Base-by-base conservation (phyloP, 2,888 invertebrate species). In the Cerastis rubricosa region DNA sequence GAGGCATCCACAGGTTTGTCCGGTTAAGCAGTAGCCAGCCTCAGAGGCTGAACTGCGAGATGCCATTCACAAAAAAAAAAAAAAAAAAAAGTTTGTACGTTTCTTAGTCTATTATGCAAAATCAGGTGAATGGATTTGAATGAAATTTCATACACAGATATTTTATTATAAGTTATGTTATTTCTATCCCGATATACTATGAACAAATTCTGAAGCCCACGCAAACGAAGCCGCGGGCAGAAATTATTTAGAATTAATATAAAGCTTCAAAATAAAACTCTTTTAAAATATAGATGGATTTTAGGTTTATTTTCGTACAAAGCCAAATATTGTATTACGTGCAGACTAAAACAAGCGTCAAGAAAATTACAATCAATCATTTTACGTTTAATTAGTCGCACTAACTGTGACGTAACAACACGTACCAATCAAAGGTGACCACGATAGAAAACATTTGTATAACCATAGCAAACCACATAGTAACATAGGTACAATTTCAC, bases 401-500 rank as follows among this genome's bases (percentile, higher is more conserved):
- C 7, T 57, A 22, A 29, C 5, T 61, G 25, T 69, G 59, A 57
- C n/a, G 61, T 72, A 61, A 78, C n/a, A 29, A 59, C 49, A 72
- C 63, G 77, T 47, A 43, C n/a, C 35, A 9, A 59, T 47, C n/a
- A 43, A 79, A 74, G 73, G 70, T 71, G 78, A 76, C 75, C 64
- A 17, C 11, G 45, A 66, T 63, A 49, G 17, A 72, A 68, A 71
- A 43, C 14, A 43, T 81, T 49, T 61, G 51, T 7, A 54, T 63
- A 59, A 29, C 35, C 57, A 51, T 71, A 70, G 61, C 40, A 8
- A 66, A 70, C 51, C 19, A 47, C 19, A 76, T 19, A 25, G 9
- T 29, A 29, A 66, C 72, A 75, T 2, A 35, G 35, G 35, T 63
- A 68, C 66, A 64, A 71, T 78, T 85, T 85, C 54, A 80, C 69